A percentile compares a stretch with the other conserved stretches of the same genome.
These are phyloP conservation scores for Formica aserva DNA, from an alignment of 2,888 invertebrate species.

Conservation along the genomic window DNA sequence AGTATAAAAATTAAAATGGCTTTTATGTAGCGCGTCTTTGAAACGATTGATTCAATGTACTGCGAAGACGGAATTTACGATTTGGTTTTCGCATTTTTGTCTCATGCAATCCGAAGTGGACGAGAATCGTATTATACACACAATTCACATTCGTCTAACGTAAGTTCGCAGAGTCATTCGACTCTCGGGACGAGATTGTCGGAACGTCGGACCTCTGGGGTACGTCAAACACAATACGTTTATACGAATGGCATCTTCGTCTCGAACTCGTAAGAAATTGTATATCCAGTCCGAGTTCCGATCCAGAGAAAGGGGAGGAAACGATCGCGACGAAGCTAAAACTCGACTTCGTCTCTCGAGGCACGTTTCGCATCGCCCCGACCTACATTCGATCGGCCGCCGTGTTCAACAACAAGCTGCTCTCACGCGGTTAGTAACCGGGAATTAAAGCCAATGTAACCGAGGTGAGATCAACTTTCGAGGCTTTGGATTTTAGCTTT, in stretches of 20 bases:
- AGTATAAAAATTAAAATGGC: background rate
- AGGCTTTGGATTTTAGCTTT: constrained; percentile 1
- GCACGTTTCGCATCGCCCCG: constrained; percentile 31
- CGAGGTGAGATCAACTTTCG: constrained; percentile 30
- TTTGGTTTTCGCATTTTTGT: constrained; percentile 16
- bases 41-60: constrained; percentile 1
- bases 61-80: background rate
- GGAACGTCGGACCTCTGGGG: background rate
- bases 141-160: background rate
- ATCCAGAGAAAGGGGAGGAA: background rate
- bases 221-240: constrained; percentile 1
- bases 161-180: constrained; percentile 12
- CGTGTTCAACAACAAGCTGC: constrained; percentile 50
- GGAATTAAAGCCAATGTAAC: constrained; percentile 10
- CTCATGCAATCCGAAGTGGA: background rate
- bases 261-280: constrained; percentile 38
- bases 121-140: background rate
- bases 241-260: background rate
- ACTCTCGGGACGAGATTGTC: background rate
- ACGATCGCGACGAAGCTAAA: constrained; percentile 8
- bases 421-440: constrained; percentile 43
- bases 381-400: constrained; percentile 46
- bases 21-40: background rate
- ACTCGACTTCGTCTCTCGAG: constrained; percentile 13
- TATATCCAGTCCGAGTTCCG: background rate